These are phyloP conservation scores for Drosophila fungiperda DNA, from an alignment of 2,888 invertebrate genomes.

Conservation along the genomic window DNA sequence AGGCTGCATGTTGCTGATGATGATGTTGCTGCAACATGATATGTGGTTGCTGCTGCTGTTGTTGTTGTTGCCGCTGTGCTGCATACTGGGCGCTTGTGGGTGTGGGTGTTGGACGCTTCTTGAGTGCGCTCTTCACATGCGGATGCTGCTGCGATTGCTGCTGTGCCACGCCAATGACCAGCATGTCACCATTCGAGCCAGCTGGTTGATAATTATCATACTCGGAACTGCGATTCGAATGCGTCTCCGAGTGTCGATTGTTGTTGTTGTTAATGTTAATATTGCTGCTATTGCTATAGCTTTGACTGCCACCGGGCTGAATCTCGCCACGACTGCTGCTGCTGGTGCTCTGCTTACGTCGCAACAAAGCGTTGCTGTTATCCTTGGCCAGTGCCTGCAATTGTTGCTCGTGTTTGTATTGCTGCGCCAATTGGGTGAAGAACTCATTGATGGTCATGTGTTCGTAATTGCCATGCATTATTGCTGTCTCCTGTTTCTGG, in stretches of 20 bases:
- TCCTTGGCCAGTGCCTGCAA: constrained; percentile 56
- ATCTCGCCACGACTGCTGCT: constrained; percentile 65
- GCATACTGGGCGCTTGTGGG: constrained; percentile 46
- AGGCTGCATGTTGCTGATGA: constrained; percentile 36
- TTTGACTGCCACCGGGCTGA: constrained; percentile 40
- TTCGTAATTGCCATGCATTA: constrained; percentile 83
- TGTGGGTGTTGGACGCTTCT: constrained; percentile 77
- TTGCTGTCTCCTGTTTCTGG: constrained; percentile 83
- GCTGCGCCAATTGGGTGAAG: constrained; percentile 74
- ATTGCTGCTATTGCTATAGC: constrained; percentile 16
- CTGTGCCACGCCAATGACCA: constrained; percentile 72
- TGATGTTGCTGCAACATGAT: constrained; percentile 45
- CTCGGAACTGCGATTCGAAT: constrained; percentile 82
- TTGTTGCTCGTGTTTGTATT: constrained; percentile 79
- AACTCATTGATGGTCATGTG: constrained; percentile 81
- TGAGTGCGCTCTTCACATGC: constrained; percentile 76
- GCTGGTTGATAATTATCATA: constrained; percentile 81
- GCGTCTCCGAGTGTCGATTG: constrained; percentile 78
- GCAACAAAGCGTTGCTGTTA: constrained; percentile 62
- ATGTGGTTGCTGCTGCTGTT: constrained; percentile 47
- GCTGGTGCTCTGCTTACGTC: constrained; percentile 77
- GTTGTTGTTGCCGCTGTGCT: constrained; percentile 41
- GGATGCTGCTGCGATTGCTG: constrained; percentile 72
- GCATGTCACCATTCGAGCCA: constrained; percentile 61
- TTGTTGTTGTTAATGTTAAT: constrained; percentile 45